Evolutionary conservation across 1,140 invertebrate species (phyloP).

Genomic region (Caerostris extrusa): DNA sequence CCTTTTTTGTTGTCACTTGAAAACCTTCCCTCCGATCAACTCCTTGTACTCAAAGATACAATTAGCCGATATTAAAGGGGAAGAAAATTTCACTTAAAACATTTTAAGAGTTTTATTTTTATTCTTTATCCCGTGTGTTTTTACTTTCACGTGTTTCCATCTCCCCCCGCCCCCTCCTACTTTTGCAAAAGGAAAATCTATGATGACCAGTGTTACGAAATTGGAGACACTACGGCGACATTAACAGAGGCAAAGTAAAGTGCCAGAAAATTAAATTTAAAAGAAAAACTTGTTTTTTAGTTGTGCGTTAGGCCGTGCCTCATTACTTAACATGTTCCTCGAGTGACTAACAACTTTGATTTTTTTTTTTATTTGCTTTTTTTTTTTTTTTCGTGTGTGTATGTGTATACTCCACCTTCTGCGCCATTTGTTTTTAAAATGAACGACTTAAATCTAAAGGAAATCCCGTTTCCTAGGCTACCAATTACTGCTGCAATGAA

Average conservation of each 20-base stretch:
- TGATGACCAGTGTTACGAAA: slow-evolving; percentile 36
- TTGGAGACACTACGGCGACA: slow-evolving; percentile 21
- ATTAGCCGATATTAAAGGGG: slow-evolving; percentile 74
- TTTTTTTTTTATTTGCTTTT: slow-evolving; percentile 2
- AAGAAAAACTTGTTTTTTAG: slow-evolving; percentile 74
- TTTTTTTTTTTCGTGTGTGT: background rate
- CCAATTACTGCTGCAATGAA: slow-evolving; percentile 18
- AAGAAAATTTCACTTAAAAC: slow-evolving; percentile 65
- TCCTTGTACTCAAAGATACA: slow-evolving; percentile 67
- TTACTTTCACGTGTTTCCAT: slow-evolving; percentile 24
- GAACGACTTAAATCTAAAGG: slow-evolving; percentile 44
- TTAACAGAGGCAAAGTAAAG: slow-evolving; percentile 51
- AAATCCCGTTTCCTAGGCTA: slow-evolving; percentile 52
- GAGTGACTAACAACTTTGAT: slow-evolving; percentile 66
- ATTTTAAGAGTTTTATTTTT: slow-evolving; percentile 49
- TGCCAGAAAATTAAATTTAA: slow-evolving; percentile 72
- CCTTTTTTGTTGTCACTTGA: slow-evolving; percentile 2
- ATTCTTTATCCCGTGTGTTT: slow-evolving; percentile 14
- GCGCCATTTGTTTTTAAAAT: slow-evolving; percentile 66
- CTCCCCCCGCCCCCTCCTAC: background rate
- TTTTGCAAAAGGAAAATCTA: slow-evolving; percentile 60
- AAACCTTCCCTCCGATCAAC: slow-evolving; percentile 9
- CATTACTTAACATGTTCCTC: slow-evolving; percentile 73
- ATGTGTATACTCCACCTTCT: background rate
- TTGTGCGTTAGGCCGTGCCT: slow-evolving; percentile 1